Base-by-base conservation (phyloP, 2,113 vertebrate genomes). In the Hirundichthys speculiger region DNA sequence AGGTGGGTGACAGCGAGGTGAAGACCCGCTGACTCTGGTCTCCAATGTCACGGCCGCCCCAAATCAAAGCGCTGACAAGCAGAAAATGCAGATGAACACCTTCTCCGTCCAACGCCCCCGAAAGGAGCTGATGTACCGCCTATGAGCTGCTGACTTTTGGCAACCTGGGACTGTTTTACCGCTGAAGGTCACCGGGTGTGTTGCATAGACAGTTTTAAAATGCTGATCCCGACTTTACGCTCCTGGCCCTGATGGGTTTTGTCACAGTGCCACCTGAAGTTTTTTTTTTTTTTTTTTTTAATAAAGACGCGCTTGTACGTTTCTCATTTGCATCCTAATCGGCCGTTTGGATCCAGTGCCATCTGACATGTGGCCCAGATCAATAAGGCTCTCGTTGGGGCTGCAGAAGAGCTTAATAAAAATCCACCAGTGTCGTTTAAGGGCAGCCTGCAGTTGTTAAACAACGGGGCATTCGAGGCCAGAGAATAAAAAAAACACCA, bases 41-140 rank as follows among this genome's bases (percentile, higher is more conserved):
- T 71, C 74, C 83, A 71, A 69, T 85, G 78, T 85, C 77, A 76
- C 67, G 45, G 66, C 30, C 25, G 30, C n/a, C 56, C 77, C 42
- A 62, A 67, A 59, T 54, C 46, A 69, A 79, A 87, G 40, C 61
- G 90, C 91, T 92, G 91, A 92, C 91, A 27, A 75, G 76, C 79
- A 88, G 69, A 90, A 89, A 84, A 79, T 61, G 74, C 82, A 75
- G 78, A 87, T 72, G 71, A 82, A 84, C 62, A 50, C 62, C 72
- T 68, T 39, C 71, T 64, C 69, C 68, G 82, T 77, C 56, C 24
- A 49, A 40, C 68, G 79, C 15, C 48, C 55, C 40, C 10, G 21
- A 57, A 77, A 80, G 69, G 57, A 80, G 77, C 85, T 83, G 84
- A 82, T 79, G 84, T 43, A 63, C 40, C 19, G 48, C 64, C 48